Percentiles rank a stretch among this genome's conserved stretches.
Evolutionary conservation across 2,888 invertebrate species (phyloP).

Genomic region (Epiblema foenella): DNA sequence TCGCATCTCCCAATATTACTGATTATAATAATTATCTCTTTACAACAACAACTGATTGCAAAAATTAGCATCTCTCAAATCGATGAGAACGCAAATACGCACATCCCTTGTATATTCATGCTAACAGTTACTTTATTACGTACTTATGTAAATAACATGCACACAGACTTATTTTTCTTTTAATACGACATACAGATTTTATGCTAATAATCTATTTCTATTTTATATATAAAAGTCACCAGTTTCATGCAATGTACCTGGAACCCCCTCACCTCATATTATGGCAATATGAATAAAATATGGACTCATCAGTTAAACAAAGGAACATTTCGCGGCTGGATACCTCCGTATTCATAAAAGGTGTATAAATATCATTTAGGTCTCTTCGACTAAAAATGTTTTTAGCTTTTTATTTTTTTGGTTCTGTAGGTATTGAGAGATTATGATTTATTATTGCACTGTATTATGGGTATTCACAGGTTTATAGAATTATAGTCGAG

Average conservation of each 20-base stretch:
- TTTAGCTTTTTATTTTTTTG: not conserved
- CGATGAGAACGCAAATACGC: too few species aligned
- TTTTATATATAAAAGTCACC: constrained; percentile 53
- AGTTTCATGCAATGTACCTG: constrained; percentile 51
- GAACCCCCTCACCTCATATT: constrained; percentile 61
- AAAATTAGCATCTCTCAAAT: too few species aligned
- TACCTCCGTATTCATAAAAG: constrained; percentile 60
- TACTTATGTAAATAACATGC: not conserved
- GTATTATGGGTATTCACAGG: not conserved
- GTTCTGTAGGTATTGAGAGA: not conserved
- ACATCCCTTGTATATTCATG: too few species aligned
- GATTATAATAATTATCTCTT: not conserved
- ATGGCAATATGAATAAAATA: constrained; percentile 77
- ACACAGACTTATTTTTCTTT: not conserved
- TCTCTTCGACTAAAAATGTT: constrained; percentile 45
- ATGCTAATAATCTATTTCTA: constrained; percentile 16
- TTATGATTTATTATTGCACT: not conserved
- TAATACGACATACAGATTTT: not conserved
- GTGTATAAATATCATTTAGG: constrained; percentile 62
- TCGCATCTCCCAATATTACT: not conserved
- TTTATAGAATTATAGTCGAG: too few species aligned
- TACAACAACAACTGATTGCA: too few species aligned
- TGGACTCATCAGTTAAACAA: constrained; percentile 78
- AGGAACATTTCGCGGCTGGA: constrained; percentile 67
- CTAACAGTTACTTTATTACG: not conserved